These are phyloP conservation scores for Vanessa atalanta DNA, from an alignment of 1,140 invertebrate genomes.

Conservation along the genomic window DNA sequence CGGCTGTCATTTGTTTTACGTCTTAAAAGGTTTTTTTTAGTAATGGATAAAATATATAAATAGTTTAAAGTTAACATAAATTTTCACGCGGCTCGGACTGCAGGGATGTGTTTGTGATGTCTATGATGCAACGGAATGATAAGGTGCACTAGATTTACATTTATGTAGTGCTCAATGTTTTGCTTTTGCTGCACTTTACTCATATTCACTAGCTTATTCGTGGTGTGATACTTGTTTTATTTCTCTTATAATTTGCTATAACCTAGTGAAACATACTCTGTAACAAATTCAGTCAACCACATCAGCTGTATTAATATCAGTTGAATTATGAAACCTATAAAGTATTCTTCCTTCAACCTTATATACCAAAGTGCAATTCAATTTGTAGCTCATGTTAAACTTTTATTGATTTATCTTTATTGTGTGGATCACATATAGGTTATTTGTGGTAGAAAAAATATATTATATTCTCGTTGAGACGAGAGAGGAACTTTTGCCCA, in stretches of 20 bases:
- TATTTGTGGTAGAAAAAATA: not conserved
- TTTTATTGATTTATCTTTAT: constrained; percentile 1
- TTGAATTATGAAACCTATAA: not conserved
- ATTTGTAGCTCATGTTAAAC: not conserved
- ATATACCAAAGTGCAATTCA: not conserved
- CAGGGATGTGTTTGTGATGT: constrained; percentile 64
- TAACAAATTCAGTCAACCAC: constrained; percentile 7
- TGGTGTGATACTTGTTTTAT: not conserved
- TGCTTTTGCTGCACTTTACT: constrained; percentile 38
- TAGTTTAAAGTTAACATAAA: constrained; percentile 48
- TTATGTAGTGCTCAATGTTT: constrained; percentile 46
- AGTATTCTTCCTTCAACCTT: not conserved
- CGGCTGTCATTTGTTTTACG: constrained; percentile 80
- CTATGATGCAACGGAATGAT: constrained; percentile 78
- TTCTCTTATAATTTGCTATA: constrained; percentile 9
- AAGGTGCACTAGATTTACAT: constrained; percentile 63
- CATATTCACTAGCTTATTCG: constrained; percentile 8
- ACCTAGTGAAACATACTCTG: constrained; percentile 19
- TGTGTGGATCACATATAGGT: not conserved
- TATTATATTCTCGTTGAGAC: too few relatives aligned
- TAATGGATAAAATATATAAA: constrained; percentile 50
- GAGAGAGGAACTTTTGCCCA: too few relatives aligned
- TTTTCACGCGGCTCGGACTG: constrained; percentile 67
- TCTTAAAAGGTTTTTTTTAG: constrained; percentile 55
- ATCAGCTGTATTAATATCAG: constrained; percentile 17